These are phyloP conservation scores for Entomobrya multifasciata DNA, from an alignment of 2,888 invertebrate genomes.

Conservation along the genomic window DNA sequence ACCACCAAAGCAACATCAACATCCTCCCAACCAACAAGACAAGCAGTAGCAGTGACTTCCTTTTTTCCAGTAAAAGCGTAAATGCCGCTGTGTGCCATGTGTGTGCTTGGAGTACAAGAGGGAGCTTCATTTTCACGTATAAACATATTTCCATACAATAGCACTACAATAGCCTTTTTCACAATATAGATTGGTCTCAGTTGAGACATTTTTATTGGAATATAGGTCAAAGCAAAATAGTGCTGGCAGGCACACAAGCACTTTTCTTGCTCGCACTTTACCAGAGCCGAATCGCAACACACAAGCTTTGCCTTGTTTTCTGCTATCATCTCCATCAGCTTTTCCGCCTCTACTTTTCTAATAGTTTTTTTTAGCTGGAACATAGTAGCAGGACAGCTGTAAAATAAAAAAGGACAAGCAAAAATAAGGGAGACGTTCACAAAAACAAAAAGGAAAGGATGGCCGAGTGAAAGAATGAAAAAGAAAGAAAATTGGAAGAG, in stretches of 20 bases:
- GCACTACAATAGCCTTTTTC: conserved; percentile 7
- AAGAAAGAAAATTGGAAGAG: conserved; percentile 5
- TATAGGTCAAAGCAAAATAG: conserved; percentile 56
- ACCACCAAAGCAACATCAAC: conserved; percentile 2
- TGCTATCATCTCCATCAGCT: neutral
- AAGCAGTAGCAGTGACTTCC: neutral
- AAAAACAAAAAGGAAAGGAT: conserved; percentile 15
- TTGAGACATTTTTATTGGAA: conserved; percentile 64
- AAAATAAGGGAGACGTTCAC: conserved; percentile 40
- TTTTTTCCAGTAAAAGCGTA: neutral
- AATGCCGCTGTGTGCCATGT: conserved; percentile 21
- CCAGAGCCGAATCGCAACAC: neutral
- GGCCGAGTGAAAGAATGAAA: neutral
- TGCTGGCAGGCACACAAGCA: conserved; percentile 46
- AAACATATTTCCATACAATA: neutral
- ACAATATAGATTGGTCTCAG: conserved; percentile 53
- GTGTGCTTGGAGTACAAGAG: neutral
- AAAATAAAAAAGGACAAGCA: conserved; percentile 36
- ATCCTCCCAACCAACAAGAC: neutral
- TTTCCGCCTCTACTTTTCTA: neutral
- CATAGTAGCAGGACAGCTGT: conserved; percentile 44
- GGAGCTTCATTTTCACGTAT: neutral
- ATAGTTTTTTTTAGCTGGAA: neutral
- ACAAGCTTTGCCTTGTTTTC: neutral
- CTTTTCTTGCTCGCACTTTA: conserved; percentile 15